Conservation (phyloP, 2,113 vertebrate genomes). For the Dicrurus megarhynchus region DNA sequence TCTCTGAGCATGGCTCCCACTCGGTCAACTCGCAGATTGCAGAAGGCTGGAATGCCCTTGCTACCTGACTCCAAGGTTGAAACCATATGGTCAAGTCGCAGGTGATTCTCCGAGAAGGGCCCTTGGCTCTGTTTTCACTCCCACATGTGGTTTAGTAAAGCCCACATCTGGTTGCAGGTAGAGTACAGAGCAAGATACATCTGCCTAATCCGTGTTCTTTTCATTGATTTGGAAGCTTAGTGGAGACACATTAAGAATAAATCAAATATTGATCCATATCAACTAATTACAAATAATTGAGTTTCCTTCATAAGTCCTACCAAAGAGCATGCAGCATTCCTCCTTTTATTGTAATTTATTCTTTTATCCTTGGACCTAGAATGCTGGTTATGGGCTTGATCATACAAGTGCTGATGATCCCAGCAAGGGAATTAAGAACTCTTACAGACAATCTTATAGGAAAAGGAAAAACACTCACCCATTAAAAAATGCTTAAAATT, state of each 20-base stretch:
- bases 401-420: not conserved
- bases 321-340: not conserved
- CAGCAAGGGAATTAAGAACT: not conserved
- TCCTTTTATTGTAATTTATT: not conserved
- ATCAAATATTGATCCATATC: not conserved
- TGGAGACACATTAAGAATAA: not conserved
- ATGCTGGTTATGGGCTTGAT: not conserved
- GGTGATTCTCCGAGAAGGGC: slow-evolving; percentile 63
- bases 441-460: not conserved
- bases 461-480: not conserved
- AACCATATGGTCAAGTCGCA: slow-evolving; percentile 64
- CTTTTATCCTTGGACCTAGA: not conserved
- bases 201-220: slow-evolving; percentile 40
- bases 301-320: not conserved
- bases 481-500: not conserved
- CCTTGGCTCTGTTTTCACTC: slow-evolving; percentile 63
- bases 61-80: slow-evolving; percentile 63
- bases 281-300: not conserved
- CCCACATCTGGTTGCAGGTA: slow-evolving; percentile 49
- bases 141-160: slow-evolving; percentile 64
- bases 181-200: slow-evolving; percentile 32
- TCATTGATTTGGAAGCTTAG: slow-evolving; percentile 23
- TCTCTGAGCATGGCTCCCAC: not conserved
- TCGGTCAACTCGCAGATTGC: not conserved
- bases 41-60: slow-evolving; percentile 58